Conservation (phyloP, 2,113 vertebrate genomes). For the Pongo pygmaeus region DNA sequence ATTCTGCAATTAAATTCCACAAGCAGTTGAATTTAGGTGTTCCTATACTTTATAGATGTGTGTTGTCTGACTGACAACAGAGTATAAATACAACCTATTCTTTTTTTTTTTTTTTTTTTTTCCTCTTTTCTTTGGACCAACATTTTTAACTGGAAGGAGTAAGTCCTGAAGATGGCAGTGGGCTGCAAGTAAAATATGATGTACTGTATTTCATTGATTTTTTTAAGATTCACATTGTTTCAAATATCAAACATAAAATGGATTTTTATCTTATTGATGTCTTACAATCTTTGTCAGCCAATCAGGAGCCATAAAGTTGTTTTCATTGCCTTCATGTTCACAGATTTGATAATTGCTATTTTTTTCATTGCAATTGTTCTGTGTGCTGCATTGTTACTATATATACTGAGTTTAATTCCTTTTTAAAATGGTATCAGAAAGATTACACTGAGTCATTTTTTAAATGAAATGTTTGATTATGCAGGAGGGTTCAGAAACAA, state of each 20-base stretch:
- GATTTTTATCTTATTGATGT: not conserved
- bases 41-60: not conserved
- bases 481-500: not conserved
- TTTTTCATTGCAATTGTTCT: not conserved
- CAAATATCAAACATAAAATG: not conserved
- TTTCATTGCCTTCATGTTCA: not conserved
- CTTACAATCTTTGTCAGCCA: not conserved
- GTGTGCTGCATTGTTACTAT: not conserved
- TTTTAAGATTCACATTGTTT: not conserved
- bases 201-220: not conserved
- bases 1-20: not conserved
- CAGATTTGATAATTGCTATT: not conserved
- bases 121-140: not conserved
- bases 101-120: not conserved
- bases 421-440: slow-evolving; percentile 17
- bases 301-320: not conserved
- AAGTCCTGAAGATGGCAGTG: not conserved
- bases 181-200: not conserved
- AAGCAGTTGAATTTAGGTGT: not conserved
- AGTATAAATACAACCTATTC: not conserved
- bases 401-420: not conserved
- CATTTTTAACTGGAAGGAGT: not conserved
- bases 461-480: slow-evolving; percentile 27
- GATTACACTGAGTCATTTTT: not conserved
- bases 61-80: not conserved